Base-by-base conservation (phyloP, 2,888 invertebrate genomes). In the Gymnoscelis rufifasciata region DNA sequence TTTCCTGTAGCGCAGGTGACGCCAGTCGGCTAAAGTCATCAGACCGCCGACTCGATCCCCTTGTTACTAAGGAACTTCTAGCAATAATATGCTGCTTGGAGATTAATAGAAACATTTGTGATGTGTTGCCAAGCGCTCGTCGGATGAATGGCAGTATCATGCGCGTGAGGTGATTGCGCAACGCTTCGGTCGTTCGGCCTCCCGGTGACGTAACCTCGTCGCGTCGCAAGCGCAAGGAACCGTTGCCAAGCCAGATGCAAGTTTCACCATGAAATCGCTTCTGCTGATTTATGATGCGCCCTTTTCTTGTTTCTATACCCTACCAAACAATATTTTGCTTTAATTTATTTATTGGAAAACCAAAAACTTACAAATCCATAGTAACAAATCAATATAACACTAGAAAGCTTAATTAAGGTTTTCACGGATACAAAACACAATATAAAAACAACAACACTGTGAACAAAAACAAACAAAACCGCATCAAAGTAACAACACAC, bases 151-250 rank as follows among this genome's bases (percentile, higher is more conserved):
- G 77, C 71, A 64, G 70, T 66, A 51, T 69, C 61, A 68, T 74
- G 81, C 80, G 82, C 82, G 80, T 78, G 83, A 80, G 81, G 71
- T 64, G 68, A 64, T 76, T 75, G 70, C 74, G 76, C 72, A 75
- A 76, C 66, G 29, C 43, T 54, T 51, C 56, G 31, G 55, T 51
- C 56, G 31, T 15, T 35, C 54, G 56, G 44, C 48, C 48, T 48
- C 48, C 46, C 64, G 69, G 71, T 86, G 83, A 83, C 84, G 86
- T 74, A 84, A 84, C 36, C 27, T 14, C 47, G 47, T 43, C 72
- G 70, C 69, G 74, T 70, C 78, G 77, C 64, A 66, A 57, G 59
- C 62, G 67, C 68, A 67, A 64, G 49, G 43, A 54, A 48, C 52
- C 51, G 56, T 54, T 56, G 53, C 42, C 77, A 76, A 45, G 49